Base-by-base conservation (phyloP, 1,140 invertebrate genomes). In the Zophobas atratus region DNA sequence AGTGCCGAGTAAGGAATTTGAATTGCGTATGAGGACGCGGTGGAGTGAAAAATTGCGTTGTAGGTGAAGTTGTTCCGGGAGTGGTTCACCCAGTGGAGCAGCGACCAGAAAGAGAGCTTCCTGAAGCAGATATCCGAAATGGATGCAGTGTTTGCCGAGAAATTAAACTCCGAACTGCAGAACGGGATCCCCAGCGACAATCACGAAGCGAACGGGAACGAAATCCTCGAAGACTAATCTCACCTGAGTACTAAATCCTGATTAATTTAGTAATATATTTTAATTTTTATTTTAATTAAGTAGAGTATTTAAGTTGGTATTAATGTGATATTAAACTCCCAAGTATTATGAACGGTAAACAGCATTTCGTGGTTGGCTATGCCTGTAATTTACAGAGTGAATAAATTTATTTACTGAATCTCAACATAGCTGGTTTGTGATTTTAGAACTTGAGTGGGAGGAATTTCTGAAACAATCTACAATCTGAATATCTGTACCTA, bases 1-100 rank as follows among this genome's bases (percentile, higher is more conserved):
- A 97, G 85, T 97, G 96, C 84, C 91, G 96, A 70, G 92, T 97
- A 83, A 90, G 89, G 83, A 76, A 55, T 35, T 34, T 39, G 36
- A 74, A 75, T 63, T 38, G 34, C 51, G 4, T 53, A 6, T 34
- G 5, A 57, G 36, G 36, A 67, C 8, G 48, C 35, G 36, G 49
- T 57, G 35, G 63, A 49, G 72, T 43, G 36, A 35, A 8, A 20
- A 20, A 20, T 20, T 75, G 60, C 35, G 2, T 60, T 56, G 34
- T 39, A 92, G 92, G 90, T 92, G 60, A 97, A 97, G 87, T 86
- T 97, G 6, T 97, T 97, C 84, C 90, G 91, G 83, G 93, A 96
- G 87, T 97, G 96, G 96, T 94, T 92, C 83, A 89, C 91, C 71
- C 92, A 91, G 81, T 97, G 96, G 96, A 90, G 90, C 51, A 89